phyloP scores from a whole-genome alignment of 2,797 vertebrate genomes.

The Glyptemys insculpta region DNA sequence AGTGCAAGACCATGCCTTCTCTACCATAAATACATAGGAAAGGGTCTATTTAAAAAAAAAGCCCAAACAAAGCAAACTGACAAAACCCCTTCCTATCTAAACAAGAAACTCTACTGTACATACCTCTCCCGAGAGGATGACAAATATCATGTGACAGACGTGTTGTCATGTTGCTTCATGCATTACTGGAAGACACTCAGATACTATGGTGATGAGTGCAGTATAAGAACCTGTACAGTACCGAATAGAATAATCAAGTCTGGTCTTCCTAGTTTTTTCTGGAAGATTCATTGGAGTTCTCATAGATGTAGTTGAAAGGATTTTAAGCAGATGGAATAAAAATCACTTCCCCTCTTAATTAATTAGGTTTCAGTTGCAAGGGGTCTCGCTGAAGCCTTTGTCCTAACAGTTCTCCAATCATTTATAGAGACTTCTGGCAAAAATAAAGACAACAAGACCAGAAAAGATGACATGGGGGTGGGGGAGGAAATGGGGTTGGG shows the following conservation, averaged over 20 bases:
- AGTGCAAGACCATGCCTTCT: too few relatives aligned
- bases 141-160: not conserved
- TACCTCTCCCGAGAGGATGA: not conserved
- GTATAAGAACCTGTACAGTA: not conserved
- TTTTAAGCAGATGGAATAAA: not conserved
- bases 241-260: not conserved
- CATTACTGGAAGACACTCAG: not conserved
- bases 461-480: not conserved
- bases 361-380: not conserved
- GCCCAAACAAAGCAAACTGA: too few relatives aligned
- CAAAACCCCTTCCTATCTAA: too few relatives aligned
- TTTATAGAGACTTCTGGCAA: not conserved
- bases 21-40: too few relatives aligned
- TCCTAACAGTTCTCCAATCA: not conserved
- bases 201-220: not conserved
- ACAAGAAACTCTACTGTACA: not conserved
- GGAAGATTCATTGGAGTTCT: not conserved
- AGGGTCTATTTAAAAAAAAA: too few relatives aligned
- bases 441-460: not conserved
- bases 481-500: too few relatives aligned
- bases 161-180: not conserved
- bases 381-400: not conserved
- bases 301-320: not conserved
- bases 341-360: not conserved
- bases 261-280: not conserved